These are phyloP conservation scores for Carassius carassius DNA, from an alignment of 2,113 vertebrate species.

Conservation along the genomic window DNA sequence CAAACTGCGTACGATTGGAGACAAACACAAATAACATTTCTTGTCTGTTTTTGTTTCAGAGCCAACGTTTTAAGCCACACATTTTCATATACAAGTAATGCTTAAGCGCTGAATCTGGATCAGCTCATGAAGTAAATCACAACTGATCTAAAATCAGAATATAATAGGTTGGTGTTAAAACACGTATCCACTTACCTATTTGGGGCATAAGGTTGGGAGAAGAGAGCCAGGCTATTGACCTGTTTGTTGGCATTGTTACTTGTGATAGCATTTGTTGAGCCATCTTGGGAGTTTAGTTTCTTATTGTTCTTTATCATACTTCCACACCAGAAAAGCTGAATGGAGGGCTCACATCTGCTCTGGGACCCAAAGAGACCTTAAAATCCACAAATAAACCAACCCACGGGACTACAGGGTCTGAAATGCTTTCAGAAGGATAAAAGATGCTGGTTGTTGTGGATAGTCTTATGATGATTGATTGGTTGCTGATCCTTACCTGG, in stretches of 20 bases:
- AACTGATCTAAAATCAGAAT: neutral
- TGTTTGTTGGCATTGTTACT: constrained; percentile 45
- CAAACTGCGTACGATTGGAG: neutral
- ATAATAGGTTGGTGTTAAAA: neutral
- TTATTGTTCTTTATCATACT: constrained; percentile 52
- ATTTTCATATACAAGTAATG: neutral
- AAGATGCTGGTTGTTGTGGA: neutral
- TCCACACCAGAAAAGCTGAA: neutral
- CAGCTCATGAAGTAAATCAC: neutral
- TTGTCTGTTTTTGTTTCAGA: neutral
- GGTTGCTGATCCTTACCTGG: constrained; percentile 18
- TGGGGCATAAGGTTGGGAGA: constrained; percentile 32
- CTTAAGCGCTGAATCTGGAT: neutral
- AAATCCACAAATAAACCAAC: constrained; percentile 2
- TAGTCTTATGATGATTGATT: neutral
- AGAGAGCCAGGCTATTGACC: constrained; percentile 37
- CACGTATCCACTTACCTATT: constrained; percentile 48
- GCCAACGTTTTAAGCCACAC: neutral
- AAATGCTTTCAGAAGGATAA: neutral
- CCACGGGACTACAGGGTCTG: neutral
- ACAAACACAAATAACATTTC: constrained; percentile 6
- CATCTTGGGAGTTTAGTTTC: constrained; percentile 36
- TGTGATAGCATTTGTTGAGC: constrained; percentile 29
- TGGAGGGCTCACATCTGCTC: neutral
- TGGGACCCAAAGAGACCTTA: neutral